A percentile compares a stretch with the other conserved stretches of the same genome.
Evolutionary conservation across 2,113 vertebrate species (phyloP).

Genomic region (Pelodiscus sinensis): DNA sequence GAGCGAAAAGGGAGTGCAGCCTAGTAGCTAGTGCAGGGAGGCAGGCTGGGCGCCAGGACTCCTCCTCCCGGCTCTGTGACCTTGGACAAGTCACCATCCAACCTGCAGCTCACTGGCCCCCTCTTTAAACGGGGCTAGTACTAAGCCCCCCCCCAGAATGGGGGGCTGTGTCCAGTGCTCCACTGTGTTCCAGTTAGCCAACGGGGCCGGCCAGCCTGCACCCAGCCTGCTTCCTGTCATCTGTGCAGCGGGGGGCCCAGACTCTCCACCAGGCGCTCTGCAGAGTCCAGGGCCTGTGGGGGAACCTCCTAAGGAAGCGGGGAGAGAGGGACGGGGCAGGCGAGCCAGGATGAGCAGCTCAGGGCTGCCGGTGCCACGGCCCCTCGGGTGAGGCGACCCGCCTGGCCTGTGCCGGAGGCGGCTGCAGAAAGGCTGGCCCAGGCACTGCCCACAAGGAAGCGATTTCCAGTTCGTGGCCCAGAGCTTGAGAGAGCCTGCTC

Average conservation of each 20-base stretch:
- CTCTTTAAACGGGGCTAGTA: not conserved
- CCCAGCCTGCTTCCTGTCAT: not conserved
- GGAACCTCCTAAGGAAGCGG: not conserved
- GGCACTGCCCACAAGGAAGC: not conserved
- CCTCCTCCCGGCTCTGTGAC: not conserved
- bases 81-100: not conserved
- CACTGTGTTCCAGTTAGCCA: not conserved
- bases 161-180: too few relatives aligned
- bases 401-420: not conserved
- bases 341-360: not conserved
- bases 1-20: not conserved
- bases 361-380: not conserved
- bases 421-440: not conserved
- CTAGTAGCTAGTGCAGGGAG: not conserved
- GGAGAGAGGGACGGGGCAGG: not conserved
- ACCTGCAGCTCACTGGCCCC: not conserved
- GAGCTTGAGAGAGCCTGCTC: not conserved
- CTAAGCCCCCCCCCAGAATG: too few relatives aligned
- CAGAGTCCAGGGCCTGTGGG: not conserved
- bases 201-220: not conserved
- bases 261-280: not conserved
- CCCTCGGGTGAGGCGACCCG: not conserved
- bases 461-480: not conserved
- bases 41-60: not conserved
- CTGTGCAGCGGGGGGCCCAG: not conserved